phyloP scores from a whole-genome alignment of 2,113 vertebrate species.

The Eonycteris spelaea region DNA sequence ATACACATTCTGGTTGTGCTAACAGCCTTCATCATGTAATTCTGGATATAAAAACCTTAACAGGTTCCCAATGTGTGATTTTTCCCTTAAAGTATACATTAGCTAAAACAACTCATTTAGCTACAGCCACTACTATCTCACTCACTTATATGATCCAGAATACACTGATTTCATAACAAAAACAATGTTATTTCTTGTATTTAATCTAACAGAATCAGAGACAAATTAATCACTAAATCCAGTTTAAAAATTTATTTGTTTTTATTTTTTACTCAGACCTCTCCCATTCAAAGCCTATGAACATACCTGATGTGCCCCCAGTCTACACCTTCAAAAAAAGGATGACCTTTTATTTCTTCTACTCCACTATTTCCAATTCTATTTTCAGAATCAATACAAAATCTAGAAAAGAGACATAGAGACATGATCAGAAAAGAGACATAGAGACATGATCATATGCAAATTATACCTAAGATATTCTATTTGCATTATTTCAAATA shows the following conservation, averaged over 20 bases:
- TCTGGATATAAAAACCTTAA: background rate
- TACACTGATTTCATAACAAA: background rate
- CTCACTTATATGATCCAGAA: background rate
- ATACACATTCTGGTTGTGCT: background rate
- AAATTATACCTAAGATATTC: background rate
- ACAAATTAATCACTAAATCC: background rate
- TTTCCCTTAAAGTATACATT: background rate
- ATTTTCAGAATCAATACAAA: slow-evolving; percentile 95
- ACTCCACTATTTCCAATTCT: slow-evolving; percentile 93
- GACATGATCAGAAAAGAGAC: slow-evolving; percentile 34
- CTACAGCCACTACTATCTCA: background rate
- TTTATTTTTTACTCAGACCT: background rate
- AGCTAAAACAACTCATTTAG: background rate
- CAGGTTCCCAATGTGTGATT: background rate
- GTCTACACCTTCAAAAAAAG: slow-evolving; percentile 97
- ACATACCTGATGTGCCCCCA: slow-evolving; percentile 98
- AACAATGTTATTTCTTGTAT: background rate
- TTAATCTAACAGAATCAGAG: background rate
- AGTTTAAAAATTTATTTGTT: background rate
- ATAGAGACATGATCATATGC: slow-evolving; percentile 27
- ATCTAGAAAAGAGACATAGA: slow-evolving; percentile 81
- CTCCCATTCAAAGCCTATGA: background rate
- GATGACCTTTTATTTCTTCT: slow-evolving; percentile 95
- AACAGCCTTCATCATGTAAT: background rate
- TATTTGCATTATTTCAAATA: background rate